Conservation (phyloP, 2,888 invertebrate species). For the Eupithecia tripunctaria region DNA sequence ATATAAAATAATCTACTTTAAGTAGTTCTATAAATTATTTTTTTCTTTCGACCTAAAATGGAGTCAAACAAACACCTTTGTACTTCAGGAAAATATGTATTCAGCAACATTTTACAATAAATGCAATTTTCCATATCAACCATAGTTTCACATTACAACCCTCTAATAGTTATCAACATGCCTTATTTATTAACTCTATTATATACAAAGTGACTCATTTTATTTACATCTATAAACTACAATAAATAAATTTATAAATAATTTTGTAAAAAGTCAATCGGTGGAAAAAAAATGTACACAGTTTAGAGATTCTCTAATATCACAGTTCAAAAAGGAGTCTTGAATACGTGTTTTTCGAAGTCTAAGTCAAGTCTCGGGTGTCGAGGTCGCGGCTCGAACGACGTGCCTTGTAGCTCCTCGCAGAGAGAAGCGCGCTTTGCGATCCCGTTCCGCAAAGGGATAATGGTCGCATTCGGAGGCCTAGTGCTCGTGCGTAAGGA, state of each 20-base stretch:
- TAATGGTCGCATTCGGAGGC: conserved; percentile 76
- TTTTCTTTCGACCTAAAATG: not conserved
- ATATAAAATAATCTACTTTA: conserved; percentile 11
- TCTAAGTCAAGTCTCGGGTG: conserved; percentile 49
- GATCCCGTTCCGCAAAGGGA: conserved; percentile 70
- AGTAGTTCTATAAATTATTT: conserved; percentile 6
- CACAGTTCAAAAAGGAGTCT: conserved; percentile 80
- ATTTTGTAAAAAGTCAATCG: conserved; percentile 60
- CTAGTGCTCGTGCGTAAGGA: conserved; percentile 65
- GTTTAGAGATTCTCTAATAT: conserved; percentile 64
- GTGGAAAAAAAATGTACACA: conserved; percentile 68
- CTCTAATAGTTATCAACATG: conserved; percentile 51
- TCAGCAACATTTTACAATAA: conserved; percentile 65
- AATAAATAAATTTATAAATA: conserved; percentile 74
- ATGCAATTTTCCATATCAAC: conserved; percentile 63
- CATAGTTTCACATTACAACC: conserved; percentile 42
- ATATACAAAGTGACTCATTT: conserved; percentile 67
- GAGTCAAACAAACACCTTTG: conserved; percentile 35
- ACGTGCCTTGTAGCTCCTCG: conserved; percentile 54
- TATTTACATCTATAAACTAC: conserved; percentile 69
- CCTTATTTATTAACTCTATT: conserved; percentile 56
- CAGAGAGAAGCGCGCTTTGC: conserved; percentile 72
- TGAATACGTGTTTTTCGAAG: conserved; percentile 68
- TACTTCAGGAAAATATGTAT: conserved; percentile 56
- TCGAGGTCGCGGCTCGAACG: conserved; percentile 40